phyloP scores from a whole-genome alignment of 92 coral and sea anemone species.

The Pocillopora meandrina region DNA sequence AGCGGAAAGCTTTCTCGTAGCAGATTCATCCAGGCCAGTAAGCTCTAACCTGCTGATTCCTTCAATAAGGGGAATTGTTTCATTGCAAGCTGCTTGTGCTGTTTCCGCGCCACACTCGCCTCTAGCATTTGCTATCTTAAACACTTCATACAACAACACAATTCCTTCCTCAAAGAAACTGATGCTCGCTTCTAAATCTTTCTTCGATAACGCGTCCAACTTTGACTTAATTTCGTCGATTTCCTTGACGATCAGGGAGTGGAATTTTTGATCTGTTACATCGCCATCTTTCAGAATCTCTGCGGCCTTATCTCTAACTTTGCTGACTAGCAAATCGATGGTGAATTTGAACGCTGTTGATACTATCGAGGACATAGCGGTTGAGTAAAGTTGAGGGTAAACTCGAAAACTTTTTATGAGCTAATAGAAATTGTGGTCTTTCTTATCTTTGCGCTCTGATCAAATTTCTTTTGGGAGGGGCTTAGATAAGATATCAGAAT shows the following conservation, averaged over 20 bases:
- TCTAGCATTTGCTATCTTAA: constrained; percentile 5
- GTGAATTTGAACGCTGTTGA: no score
- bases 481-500: no score
- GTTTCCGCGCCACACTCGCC: not conserved
- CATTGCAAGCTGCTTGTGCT: not conserved
- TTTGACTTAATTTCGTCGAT: constrained; percentile 39
- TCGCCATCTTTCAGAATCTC: constrained; percentile 49
- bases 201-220: not conserved
- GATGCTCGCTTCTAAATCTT: constrained; percentile 16
- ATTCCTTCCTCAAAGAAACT: constrained; percentile 28
- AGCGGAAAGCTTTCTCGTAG: constrained; percentile 10
- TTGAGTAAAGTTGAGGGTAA: no score
- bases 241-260: constrained; percentile 45
- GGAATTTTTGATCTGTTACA: constrained; percentile 35
- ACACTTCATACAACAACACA: not conserved
- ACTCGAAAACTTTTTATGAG: no score
- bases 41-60: not conserved
- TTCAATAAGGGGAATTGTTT: constrained; percentile 1
- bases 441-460: no score
- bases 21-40: constrained; percentile 24
- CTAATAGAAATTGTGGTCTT: no score
- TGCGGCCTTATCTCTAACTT: constrained; percentile 53
- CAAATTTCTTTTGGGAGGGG: no score
- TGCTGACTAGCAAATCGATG: constrained; percentile 45
- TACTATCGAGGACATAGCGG: no score